Conservation (phyloP, 2,888 invertebrate species). For the Biston stratarius region DNA sequence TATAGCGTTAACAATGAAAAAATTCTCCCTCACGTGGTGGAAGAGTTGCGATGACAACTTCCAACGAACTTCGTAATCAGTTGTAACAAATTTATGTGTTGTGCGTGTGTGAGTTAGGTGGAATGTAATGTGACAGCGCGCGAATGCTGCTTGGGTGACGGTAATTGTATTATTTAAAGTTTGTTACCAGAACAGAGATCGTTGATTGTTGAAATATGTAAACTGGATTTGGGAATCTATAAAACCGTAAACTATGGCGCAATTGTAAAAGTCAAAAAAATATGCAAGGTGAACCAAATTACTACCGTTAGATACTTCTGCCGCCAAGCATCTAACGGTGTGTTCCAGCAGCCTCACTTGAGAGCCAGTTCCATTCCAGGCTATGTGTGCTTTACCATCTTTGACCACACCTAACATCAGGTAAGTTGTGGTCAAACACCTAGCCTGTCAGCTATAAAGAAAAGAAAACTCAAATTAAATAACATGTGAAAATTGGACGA, state of each 20-base stretch:
- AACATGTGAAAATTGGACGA: too few species aligned
- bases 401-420: too few species aligned
- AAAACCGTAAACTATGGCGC: neutral
- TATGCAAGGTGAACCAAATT: too few species aligned
- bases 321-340: too few species aligned
- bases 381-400: too few species aligned
- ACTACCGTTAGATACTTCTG: too few species aligned
- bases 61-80: conserved; percentile 82
- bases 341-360: too few species aligned
- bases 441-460: too few species aligned
- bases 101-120: conserved; percentile 69
- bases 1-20: conserved; percentile 82
- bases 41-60: conserved; percentile 84
- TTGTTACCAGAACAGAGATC: conserved; percentile 47
- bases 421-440: too few species aligned
- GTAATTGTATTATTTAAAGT: conserved; percentile 50
- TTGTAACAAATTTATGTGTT: conserved; percentile 82
- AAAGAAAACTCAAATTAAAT: too few species aligned
- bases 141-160: conserved; percentile 36
- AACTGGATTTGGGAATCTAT: neutral
- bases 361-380: too few species aligned
- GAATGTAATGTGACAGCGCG: conserved; percentile 43
- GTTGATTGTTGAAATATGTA: conserved; percentile 26
- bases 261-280: neutral
- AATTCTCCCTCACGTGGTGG: conserved; percentile 71